Evolutionary conservation across 2,888 invertebrate genomes (phyloP).

Genomic region (Blastobasis adustella): DNA sequence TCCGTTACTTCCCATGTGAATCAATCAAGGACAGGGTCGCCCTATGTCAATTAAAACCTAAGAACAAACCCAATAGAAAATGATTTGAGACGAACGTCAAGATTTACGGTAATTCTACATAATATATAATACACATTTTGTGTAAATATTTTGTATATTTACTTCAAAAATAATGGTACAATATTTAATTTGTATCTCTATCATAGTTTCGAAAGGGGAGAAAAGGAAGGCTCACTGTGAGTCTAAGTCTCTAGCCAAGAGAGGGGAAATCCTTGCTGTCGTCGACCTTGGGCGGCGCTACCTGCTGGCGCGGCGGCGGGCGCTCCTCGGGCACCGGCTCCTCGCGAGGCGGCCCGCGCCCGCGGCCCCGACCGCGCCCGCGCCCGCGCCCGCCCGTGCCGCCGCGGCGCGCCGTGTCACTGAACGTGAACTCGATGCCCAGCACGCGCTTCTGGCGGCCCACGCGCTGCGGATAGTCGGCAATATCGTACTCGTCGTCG

Average conservation of each 20-base stretch:
- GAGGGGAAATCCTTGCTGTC: conserved; percentile 97
- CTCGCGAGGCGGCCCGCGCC: conserved; percentile 48
- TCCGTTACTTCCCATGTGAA: conserved; percentile 26
- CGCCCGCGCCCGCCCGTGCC: conserved; percentile 79
- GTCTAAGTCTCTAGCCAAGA: conserved; percentile 80
- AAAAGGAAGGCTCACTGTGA: conserved; percentile 55
- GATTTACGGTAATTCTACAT: conserved; percentile 45
- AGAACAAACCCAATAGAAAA: conserved; percentile 19
- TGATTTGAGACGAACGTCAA: conserved; percentile 29
- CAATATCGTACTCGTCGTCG: conserved; percentile 83
- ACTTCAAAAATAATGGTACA: conserved; percentile 75
- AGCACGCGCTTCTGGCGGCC: conserved; percentile 90
- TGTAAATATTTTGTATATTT: conserved; percentile 76
- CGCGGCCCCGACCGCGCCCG: conserved; percentile 67
- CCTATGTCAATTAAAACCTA: conserved; percentile 24
- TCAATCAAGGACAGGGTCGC: conserved; percentile 29
- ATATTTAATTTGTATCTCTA: conserved; percentile 71
- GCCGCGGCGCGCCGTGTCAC: conserved; percentile 84
- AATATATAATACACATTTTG: conserved; percentile 65
- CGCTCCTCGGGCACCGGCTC: conserved; percentile 52
- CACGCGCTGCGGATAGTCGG: conserved; percentile 89
- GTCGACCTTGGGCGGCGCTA: conserved; percentile 89
- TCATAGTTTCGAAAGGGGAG: conserved; percentile 62
- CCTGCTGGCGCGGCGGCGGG: conserved; percentile 38
- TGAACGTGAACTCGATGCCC: conserved; percentile 92